Evolutionary conservation across 1,140 invertebrate species (phyloP).

Genomic region (Ridgeia piscesae): DNA sequence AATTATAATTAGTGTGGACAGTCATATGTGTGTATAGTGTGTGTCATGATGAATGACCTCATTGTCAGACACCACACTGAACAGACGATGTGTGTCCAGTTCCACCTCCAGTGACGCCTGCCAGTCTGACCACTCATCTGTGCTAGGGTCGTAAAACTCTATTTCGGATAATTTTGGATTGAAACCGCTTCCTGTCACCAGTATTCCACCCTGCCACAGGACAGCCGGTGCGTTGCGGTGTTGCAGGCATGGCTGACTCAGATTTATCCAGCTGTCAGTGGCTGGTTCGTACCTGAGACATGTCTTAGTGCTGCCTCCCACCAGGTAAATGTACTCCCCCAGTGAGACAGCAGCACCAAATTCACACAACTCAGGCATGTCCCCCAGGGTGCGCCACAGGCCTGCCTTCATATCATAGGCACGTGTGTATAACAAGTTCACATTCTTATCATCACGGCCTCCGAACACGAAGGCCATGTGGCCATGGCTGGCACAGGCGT

Average conservation of each 20-base stretch:
- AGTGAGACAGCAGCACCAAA: not conserved
- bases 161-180: not conserved
- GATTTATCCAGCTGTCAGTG: not conserved
- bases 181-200: not conserved
- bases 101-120: not conserved
- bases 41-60: not conserved
- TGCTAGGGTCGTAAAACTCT: not conserved
- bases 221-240: slow-evolving; percentile 16
- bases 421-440: not conserved
- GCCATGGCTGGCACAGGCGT: not conserved
- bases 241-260: not conserved
- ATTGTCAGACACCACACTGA: not conserved
- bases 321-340: not conserved
- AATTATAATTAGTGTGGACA: too few relatives aligned
- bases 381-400: slow-evolving; percentile 2
- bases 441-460: not conserved
- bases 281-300: not conserved
- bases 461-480: slow-evolving; percentile 1
- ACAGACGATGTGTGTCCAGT: not conserved
- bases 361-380: not conserved
- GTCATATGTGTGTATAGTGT: not conserved
- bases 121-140: slow-evolving; percentile 3
- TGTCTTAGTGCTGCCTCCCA: not conserved
- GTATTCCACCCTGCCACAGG: not conserved
- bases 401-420: not conserved